Conservation (phyloP, 2,888 invertebrate species). For the Archaeoteleia sp. region DNA sequence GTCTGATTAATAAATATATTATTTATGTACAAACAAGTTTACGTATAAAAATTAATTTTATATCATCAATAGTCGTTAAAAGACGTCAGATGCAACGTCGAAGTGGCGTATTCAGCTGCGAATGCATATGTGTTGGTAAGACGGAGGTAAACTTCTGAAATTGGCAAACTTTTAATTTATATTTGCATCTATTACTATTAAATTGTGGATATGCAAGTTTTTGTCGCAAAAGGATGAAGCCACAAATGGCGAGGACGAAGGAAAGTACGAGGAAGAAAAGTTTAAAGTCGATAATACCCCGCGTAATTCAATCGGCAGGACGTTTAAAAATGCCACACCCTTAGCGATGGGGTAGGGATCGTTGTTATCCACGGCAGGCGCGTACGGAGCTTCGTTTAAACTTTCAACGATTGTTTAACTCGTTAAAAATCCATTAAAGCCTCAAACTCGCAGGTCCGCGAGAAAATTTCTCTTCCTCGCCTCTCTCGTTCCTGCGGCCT, state of each 20-base stretch:
- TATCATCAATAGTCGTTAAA: no score
- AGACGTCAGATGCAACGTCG: no score
- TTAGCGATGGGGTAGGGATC: no score
- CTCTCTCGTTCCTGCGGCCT: slow-evolving; percentile 29
- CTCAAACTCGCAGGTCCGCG: slow-evolving; percentile 53
- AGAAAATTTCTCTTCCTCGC: slow-evolving; percentile 53
- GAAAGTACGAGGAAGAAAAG: background rate
- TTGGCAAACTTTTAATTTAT: no score
- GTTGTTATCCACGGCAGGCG: slow-evolving; percentile 47
- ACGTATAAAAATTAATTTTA: no score
- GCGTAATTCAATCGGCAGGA: slow-evolving; percentile 40
- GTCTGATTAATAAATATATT: no score
- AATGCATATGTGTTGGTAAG: no score
- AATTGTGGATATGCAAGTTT: no score
- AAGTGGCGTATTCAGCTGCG: no score
- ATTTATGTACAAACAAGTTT: no score
- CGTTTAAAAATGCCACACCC: slow-evolving; percentile 40
- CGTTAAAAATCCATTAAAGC: slow-evolving; percentile 67
- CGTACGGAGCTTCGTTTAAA: slow-evolving; percentile 62
- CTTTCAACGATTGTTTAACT: slow-evolving; percentile 71
- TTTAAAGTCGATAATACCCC: slow-evolving; percentile 34
- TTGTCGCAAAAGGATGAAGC: background rate
- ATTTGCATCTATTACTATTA: no score
- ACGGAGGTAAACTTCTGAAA: no score
- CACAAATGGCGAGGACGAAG: background rate